Evolutionary conservation across 2,113 vertebrate species (phyloP), one percentile per base, ranked within the genome.

Genomic region (Rhineura floridana): DNA sequence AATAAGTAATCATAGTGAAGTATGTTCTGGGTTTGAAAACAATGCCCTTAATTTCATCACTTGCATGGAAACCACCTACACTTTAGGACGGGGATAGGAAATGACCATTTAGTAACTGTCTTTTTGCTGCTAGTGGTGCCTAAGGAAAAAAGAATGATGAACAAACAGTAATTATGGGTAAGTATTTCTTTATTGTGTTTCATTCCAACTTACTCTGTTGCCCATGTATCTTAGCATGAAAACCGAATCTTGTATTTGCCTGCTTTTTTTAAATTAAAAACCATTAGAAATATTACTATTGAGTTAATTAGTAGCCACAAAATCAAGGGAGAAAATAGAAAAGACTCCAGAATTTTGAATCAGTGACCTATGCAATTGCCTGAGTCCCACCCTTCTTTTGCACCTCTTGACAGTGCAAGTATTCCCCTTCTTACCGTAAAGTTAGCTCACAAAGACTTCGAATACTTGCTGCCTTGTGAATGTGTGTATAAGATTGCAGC

Each of bases 41-140:
- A n/a, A n/a, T n/a, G n/a, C n/a, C n/a, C n/a, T n/a, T n/a, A n/a
- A n/a, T n/a, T n/a, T n/a, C n/a, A n/a, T n/a, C n/a, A n/a, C n/a
- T n/a, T n/a, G n/a, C n/a, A n/a, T n/a, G n/a, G n/a, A n/a, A n/a
- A n/a, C n/a, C n/a, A n/a, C n/a, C 81, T 90, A 55, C 79, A 91
- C 75, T 91, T 84, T 94, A 90, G 84, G 82, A 86, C 78, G 83
- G 80, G 85, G 77, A 85, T 91, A 88, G 89, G 91, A 15, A n/a
- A 86, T 91, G 94, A 95, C 93, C 93, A 95, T 94, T 93, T 85
- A 86, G 81, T 79, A 88, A 72, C 36, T 39, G 91, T 87, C 76
- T 91, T 84, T 65, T 85, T 87, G 88, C 52, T 89, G 73, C 82
- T 86, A 70, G 69, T 83, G 70, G 73, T 86, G 44, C 65, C 67